Percentiles rank a stretch among this genome's conserved stretches.
Conservation (phyloP, 30 jellyfish, hydroid and myxozoan genomes). For the Aurelia coerulea region DNA sequence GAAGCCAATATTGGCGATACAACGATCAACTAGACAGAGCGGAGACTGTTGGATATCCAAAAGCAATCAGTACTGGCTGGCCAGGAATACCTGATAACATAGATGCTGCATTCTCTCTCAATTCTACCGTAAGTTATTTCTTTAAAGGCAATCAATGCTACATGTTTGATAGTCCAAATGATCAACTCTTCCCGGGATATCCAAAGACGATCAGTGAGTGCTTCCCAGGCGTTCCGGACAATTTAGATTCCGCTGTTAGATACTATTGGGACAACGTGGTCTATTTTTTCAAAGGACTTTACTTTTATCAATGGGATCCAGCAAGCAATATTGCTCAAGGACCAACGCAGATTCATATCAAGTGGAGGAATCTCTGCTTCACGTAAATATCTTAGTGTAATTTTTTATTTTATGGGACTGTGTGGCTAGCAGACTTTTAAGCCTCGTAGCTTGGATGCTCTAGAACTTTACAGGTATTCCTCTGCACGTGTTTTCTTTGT, state of each 20-base stretch:
- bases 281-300: conserved; percentile 74
- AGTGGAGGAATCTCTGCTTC: conserved; percentile 81
- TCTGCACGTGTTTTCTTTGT: too few relatives aligned
- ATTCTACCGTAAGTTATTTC: conserved; percentile 65
- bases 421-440: too few relatives aligned
- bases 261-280: conserved; percentile 69
- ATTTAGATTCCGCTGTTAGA: conserved; percentile 78
- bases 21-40: conserved; percentile 70
- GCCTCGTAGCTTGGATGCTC: too few relatives aligned
- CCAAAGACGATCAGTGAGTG: conserved; percentile 67
- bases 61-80: conserved; percentile 77
- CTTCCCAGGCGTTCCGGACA: conserved; percentile 79
- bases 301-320: conserved; percentile 57
- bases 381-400: conserved; percentile 8
- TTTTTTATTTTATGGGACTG: too few relatives aligned
- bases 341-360: conserved; percentile 35
- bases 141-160: conserved; percentile 73
- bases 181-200: conserved; percentile 61
- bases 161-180: conserved; percentile 51
- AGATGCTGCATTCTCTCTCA: conserved; percentile 88
- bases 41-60: conserved; percentile 64
- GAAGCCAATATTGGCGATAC: conserved; percentile 67
- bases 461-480: too few relatives aligned
- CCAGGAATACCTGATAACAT: conserved; percentile 81
- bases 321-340: conserved; percentile 43